phyloP scores from a whole-genome alignment of 2,888 invertebrate species.

The Drosophila ezoana region DNA sequence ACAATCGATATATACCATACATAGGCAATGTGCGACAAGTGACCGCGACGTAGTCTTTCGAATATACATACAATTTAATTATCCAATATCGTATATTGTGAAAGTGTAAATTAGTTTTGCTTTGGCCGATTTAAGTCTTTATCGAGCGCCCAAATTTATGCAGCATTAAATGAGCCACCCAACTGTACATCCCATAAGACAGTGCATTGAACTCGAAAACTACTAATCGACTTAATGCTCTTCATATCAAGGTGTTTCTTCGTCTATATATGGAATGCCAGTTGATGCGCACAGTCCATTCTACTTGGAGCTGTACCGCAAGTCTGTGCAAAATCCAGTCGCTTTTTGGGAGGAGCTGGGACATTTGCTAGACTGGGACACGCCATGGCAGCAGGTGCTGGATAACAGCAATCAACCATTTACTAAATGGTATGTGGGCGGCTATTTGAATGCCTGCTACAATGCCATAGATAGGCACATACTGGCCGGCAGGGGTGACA shows the following conservation, averaged over 20 bases:
- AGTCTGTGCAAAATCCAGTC: slow-evolving; percentile 91
- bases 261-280: slow-evolving; percentile 61
- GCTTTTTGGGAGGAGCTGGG: slow-evolving; percentile 95
- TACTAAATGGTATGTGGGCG: slow-evolving; percentile 95
- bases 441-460: slow-evolving; percentile 96
- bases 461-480: slow-evolving; percentile 97
- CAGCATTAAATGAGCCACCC: slow-evolving; percentile 22
- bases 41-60: slow-evolving; percentile 43
- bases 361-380: slow-evolving; percentile 90
- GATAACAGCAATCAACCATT: slow-evolving; percentile 94
- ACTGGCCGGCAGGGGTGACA: slow-evolving; percentile 90
- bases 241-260: slow-evolving; percentile 37
- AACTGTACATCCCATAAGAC: not conserved
- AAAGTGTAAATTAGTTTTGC: slow-evolving; percentile 48
- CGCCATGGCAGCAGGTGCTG: slow-evolving; percentile 93
- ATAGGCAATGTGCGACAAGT: slow-evolving; percentile 22
- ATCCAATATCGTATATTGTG: slow-evolving; percentile 13
- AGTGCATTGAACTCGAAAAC: slow-evolving; percentile 39
- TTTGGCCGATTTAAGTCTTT: slow-evolving; percentile 21
- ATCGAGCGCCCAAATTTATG: slow-evolving; percentile 31
- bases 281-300: slow-evolving; percentile 84
- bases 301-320: slow-evolving; percentile 88
- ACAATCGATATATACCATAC: slow-evolving; percentile 5
- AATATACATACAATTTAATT: slow-evolving; percentile 50
- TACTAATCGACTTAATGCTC: slow-evolving; percentile 17